Conservation (phyloP, 2,113 vertebrate species). For the Nyctibius bracteatus region DNA sequence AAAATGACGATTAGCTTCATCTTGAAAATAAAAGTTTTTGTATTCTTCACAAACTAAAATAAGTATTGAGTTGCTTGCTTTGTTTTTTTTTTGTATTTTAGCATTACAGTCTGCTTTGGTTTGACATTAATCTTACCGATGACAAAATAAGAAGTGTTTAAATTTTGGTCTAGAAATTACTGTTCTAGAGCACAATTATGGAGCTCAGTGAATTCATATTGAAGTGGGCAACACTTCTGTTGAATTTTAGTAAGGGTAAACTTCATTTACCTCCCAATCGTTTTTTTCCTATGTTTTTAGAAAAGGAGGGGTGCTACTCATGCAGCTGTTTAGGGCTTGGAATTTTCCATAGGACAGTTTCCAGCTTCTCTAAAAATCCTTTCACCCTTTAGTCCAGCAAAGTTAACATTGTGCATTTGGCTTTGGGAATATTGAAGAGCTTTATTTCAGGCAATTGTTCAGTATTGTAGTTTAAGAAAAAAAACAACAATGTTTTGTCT, state of each 20-base stretch:
- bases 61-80: not conserved
- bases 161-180: not conserved
- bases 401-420: not conserved
- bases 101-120: not conserved
- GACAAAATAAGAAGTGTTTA: not conserved
- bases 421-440: not conserved
- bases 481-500: not conserved
- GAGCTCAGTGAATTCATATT: not conserved
- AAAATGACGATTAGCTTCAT: not conserved
- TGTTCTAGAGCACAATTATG: not conserved
- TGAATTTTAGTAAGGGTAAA: not conserved
- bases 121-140: not conserved
- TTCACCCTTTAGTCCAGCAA: not conserved
- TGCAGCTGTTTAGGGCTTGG: not conserved
- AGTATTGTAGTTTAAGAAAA: not conserved
- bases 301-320: not conserved
- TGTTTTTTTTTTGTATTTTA: not conserved
- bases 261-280: not conserved
- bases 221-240: not conserved
- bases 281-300: not conserved
- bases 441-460: not conserved
- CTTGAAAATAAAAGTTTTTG: not conserved
- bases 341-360: not conserved
- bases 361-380: not conserved
- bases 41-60: not conserved